A percentile compares a stretch with the other conserved stretches of the same genome.
phyloP scores from a whole-genome alignment of 2,888 invertebrate genomes.

The Blastobasis adustella region DNA sequence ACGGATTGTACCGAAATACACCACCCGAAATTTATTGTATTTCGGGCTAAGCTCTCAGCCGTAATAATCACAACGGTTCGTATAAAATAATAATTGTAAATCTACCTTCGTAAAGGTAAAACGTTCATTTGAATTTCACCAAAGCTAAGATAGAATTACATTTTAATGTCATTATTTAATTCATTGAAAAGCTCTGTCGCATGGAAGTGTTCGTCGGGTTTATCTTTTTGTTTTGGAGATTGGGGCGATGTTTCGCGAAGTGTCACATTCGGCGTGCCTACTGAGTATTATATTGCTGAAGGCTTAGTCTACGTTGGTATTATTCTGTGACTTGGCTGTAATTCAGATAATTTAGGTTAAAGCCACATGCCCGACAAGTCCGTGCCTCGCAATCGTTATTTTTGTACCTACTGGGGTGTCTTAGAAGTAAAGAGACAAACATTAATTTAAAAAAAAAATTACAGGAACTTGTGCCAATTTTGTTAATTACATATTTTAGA shows the following conservation, averaged over 20 bases:
- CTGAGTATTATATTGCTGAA: too few species aligned
- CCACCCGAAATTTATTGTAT: not conserved
- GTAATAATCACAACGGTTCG: not conserved
- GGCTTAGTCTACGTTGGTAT: too few species aligned
- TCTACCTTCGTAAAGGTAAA: not conserved
- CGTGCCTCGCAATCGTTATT: too few species aligned
- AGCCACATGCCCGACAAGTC: too few species aligned
- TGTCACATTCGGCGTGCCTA: too few species aligned
- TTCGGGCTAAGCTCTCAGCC: not conserved
- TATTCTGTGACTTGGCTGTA: too few species aligned
- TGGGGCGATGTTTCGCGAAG: not conserved
- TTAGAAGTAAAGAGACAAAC: too few species aligned
- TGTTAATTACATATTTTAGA: too few species aligned
- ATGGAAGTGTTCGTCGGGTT: conserved; percentile 7
- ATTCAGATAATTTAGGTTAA: too few species aligned
- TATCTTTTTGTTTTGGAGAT: not conserved
- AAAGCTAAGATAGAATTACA: conserved; percentile 9
- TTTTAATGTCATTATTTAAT: conserved; percentile 16
- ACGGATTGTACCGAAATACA: not conserved
- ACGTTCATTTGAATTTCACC: conserved; percentile 6
- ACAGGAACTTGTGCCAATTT: too few species aligned
- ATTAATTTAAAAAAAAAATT: too few species aligned
- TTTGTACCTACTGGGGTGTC: too few species aligned
- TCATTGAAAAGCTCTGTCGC: conserved; percentile 8
- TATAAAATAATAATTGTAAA: not conserved